Conservation (phyloP, 1,140 invertebrate species). For the Sitodiplosis mosellana region DNA sequence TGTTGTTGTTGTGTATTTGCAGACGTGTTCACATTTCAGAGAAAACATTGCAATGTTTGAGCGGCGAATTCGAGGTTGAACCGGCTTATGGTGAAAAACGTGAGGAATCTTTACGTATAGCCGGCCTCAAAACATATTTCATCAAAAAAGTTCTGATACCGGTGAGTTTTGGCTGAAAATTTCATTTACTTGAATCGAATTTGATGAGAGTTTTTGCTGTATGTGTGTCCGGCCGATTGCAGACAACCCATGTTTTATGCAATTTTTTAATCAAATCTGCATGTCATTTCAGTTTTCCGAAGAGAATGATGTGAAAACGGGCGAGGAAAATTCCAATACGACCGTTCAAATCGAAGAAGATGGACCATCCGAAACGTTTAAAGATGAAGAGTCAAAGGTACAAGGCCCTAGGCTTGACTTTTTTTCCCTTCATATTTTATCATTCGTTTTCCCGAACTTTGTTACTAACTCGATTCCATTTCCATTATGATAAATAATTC, state of each 20-base stretch:
- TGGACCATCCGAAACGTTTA: constrained; percentile 12
- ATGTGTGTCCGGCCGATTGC: too few species aligned
- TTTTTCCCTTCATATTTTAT: too few species aligned
- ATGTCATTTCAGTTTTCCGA: too few species aligned
- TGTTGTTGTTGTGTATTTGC: constrained; percentile 18
- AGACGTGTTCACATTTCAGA: constrained; percentile 90
- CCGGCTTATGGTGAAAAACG: constrained; percentile 76
- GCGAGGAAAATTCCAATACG: not conserved
- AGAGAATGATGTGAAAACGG: not conserved
- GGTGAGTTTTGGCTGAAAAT: constrained; percentile 29
- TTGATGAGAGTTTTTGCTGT: too few species aligned
- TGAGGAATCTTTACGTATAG: constrained; percentile 69
- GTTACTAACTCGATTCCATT: not conserved
- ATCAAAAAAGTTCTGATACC: constrained; percentile 74
- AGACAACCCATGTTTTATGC: too few species aligned
- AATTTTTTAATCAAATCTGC: too few species aligned
- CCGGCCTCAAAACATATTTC: constrained; percentile 80
- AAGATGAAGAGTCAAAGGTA: constrained; percentile 21
- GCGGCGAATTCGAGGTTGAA: constrained; percentile 84
- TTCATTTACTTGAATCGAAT: not conserved
- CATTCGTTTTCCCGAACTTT: not conserved
- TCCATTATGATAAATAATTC: too few species aligned
- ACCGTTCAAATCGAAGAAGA: constrained; percentile 9
- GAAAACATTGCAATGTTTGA: constrained; percentile 69
- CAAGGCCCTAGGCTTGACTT: constrained; percentile 4